Base-by-base conservation (phyloP, 2,888 invertebrate species). In the Cantharis nigra region DNA sequence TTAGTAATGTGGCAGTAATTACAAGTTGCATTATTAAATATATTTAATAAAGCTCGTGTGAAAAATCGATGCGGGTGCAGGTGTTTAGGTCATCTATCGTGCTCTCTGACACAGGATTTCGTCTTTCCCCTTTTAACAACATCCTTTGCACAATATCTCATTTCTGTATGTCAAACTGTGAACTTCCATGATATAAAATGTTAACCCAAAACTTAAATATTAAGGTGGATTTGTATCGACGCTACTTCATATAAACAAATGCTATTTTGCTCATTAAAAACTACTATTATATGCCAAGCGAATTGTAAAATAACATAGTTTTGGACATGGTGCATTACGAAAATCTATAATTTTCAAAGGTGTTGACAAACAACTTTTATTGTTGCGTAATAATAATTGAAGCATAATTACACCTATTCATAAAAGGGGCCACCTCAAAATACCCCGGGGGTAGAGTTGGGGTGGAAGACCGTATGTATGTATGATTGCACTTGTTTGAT, bases 81-180 rank as follows among this genome's bases (percentile, higher is more conserved):
- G 85, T 87, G 87, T 82, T 82, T 79, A 82, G 85, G 86, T 86
- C 87, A 87, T 87, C 87, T 85, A 87, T 87, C 87, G 85, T 85
- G 82, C 83, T 81, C 83, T 83, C 86, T 87, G 86, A 86, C 86
- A 85, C 82, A 83, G 86, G 86, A 86, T 86, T 86, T 86, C 85
- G 81, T 83, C 84, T 83, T 82, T 82, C 83, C 81, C 82, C 80
- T 80, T 75, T 78, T 77, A 76, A 78, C 77, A 80, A 79, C 77
- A 80, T 74, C 82, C 82, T 79, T 81, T 81, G 82, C 82, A 80
- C 83, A 81, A 83, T 84, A 84, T 84, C 83, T 82, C 82, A 82
- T 78, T 80, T 79, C 78, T 74, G 78, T 62, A 74, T 78, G 79
- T 79, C 79, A 79, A 79, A 80, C 23, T 72, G 63, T 78, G 74